These are phyloP conservation scores for Galeruca laticollis DNA, from an alignment of 2,888 invertebrate species.

Conservation along the genomic window DNA sequence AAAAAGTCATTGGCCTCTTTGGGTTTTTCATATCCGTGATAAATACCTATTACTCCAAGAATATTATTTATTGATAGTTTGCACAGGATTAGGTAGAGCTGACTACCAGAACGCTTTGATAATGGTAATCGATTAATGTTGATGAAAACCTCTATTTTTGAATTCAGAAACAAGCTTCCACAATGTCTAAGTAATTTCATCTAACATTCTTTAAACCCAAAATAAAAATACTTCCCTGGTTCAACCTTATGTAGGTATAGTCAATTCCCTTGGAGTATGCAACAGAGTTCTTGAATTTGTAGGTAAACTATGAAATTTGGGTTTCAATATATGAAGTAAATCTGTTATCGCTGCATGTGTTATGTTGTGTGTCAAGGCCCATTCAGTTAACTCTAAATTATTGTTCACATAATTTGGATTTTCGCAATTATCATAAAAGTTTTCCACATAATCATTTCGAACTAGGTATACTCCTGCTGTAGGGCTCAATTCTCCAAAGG, in stretches of 20 bases:
- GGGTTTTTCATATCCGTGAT: slow-evolving; percentile 35
- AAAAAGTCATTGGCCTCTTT: too few species aligned
- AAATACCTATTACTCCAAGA: slow-evolving; percentile 36
- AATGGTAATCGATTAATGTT: too few species aligned
- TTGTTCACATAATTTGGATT: too few species aligned
- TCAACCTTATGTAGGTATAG: not conserved
- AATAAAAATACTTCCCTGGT: slow-evolving; percentile 2
- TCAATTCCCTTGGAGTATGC: too few species aligned
- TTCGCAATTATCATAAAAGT: too few species aligned
- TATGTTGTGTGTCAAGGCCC: slow-evolving; percentile 5
- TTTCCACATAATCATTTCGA: not conserved
- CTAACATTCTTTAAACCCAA: slow-evolving; percentile 12
- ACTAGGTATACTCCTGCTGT: not conserved
- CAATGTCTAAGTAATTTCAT: slow-evolving; percentile 20
- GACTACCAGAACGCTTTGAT: too few species aligned
- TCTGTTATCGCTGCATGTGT: slow-evolving; percentile 11
- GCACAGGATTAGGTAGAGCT: slow-evolving; percentile 31
- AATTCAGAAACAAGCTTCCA: slow-evolving; percentile 16
- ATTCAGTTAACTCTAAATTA: too few species aligned
- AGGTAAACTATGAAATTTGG: too few species aligned
- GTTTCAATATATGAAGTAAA: too few species aligned
- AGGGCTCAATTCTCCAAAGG: slow-evolving; percentile 6
- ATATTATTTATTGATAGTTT: slow-evolving; percentile 27
- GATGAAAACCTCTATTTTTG: too few species aligned
- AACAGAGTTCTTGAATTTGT: too few species aligned